Evolutionary conservation across 2,888 invertebrate species (phyloP).

Genomic region (Lasius fuliginosus): DNA sequence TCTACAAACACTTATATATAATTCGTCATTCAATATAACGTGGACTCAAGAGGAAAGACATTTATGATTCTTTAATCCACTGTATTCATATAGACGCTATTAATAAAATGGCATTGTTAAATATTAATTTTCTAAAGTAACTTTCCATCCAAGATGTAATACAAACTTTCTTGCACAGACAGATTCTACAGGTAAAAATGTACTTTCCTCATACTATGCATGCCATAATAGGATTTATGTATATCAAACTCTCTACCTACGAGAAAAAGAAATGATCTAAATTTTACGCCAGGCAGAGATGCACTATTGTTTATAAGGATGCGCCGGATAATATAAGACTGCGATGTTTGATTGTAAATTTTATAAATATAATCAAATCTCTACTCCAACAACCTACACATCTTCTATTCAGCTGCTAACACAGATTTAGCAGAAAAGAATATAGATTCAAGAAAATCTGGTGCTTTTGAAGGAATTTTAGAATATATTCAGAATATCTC

Average conservation of each 20-base stretch:
- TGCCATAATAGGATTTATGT: conserved; percentile 63
- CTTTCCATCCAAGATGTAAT: conserved; percentile 24
- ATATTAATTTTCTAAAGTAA: conserved; percentile 31
- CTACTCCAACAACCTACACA: conserved; percentile 83
- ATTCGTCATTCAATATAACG: conserved; percentile 60
- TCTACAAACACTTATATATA: conserved; percentile 65
- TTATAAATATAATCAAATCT: conserved; percentile 72
- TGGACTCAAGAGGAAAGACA: conserved; percentile 48
- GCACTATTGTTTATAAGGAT: conserved; percentile 80
- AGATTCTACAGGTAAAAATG: conserved; percentile 45
- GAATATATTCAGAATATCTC: background rate
- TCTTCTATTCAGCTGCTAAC: conserved; percentile 83
- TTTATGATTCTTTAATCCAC: background rate
- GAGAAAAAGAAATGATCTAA: conserved; percentile 72
- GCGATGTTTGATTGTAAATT: conserved; percentile 64
- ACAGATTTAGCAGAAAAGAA: conserved; percentile 82
- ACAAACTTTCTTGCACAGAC: background rate
- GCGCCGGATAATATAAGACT: conserved; percentile 71
- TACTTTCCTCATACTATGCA: conserved; percentile 62
- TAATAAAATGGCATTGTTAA: background rate
- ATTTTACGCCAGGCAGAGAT: conserved; percentile 80
- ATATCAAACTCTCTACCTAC: conserved; percentile 71
- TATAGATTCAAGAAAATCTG: conserved; percentile 81
- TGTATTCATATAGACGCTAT: background rate
- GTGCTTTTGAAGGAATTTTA: conserved; percentile 62